These are phyloP conservation scores for Chrysolina haemoptera DNA, from an alignment of 2,888 invertebrate species.

Conservation along the genomic window DNA sequence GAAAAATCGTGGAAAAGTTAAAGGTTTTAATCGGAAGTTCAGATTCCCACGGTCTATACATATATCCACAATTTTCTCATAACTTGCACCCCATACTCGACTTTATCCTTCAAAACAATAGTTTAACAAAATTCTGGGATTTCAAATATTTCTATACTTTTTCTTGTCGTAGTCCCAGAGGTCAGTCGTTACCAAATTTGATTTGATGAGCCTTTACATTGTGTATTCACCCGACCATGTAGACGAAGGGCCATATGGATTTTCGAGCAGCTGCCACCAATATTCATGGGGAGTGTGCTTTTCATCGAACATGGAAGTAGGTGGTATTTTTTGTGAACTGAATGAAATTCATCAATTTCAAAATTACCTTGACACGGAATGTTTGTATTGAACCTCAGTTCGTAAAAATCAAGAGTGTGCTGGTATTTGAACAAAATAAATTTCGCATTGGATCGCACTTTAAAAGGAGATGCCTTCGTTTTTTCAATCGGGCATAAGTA, in stretches of 20 bases:
- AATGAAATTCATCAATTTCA: neutral
- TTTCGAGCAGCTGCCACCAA: slow-evolving; percentile 28
- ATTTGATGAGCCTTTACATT: slow-evolving; percentile 20
- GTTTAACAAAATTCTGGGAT: neutral
- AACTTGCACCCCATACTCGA: neutral
- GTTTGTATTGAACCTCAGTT: no score
- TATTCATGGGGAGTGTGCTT: slow-evolving; percentile 14
- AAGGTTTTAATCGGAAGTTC: neutral
- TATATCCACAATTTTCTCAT: neutral
- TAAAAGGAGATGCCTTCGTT: no score
- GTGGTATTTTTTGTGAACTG: neutral
- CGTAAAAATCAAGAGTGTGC: no score
- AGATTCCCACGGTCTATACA: neutral
- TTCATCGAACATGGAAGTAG: slow-evolving; percentile 27
- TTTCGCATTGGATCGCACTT: no score
- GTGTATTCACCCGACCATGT: slow-evolving; percentile 24
- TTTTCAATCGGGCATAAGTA: no score
- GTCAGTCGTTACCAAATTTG: slow-evolving; percentile 26
- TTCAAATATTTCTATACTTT: neutral
- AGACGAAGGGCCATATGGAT: slow-evolving; percentile 33
- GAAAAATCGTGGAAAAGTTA: neutral
- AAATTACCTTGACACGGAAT: neutral
- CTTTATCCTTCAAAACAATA: neutral
- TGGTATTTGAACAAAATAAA: no score
- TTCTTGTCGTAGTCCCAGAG: neutral